phyloP scores from a whole-genome alignment of 2,113 vertebrate genomes.

The Hippocampus zosterae region DNA sequence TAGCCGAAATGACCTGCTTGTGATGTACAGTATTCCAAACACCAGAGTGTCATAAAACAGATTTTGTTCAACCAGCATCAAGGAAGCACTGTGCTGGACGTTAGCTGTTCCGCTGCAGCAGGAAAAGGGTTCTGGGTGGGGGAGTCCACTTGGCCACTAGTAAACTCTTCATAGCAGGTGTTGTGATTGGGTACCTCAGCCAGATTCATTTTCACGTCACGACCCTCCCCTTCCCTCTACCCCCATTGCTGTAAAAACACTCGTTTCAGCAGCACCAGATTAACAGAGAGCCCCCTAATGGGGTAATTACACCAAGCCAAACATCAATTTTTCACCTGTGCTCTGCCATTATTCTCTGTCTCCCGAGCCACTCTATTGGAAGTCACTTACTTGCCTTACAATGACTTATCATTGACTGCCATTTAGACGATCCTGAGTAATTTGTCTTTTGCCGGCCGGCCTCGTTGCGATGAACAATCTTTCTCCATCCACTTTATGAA shows the following conservation, averaged over 20 bases:
- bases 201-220: conserved; percentile 62
- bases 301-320: conserved; percentile 80
- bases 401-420: conserved; percentile 98
- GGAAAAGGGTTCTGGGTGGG: conserved; percentile 51
- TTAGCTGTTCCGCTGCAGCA: neutral
- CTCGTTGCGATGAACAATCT: conserved; percentile 89
- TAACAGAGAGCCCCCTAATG: conserved; percentile 79
- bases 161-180: conserved; percentile 66
- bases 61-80: neutral
- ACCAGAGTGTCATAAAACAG: no score
- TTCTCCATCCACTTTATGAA: conserved; percentile 90
- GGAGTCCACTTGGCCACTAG: conserved; percentile 63
- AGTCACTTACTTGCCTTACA: conserved; percentile 91
- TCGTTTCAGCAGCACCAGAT: conserved; percentile 70
- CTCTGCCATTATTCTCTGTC: conserved; percentile 89
- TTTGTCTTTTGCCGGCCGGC: conserved; percentile 91
- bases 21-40: no score
- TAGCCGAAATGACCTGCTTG: no score
- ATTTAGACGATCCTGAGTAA: conserved; percentile 85
- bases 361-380: conserved; percentile 89
- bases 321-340: conserved; percentile 85
- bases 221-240: conserved; percentile 6
- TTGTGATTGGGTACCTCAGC: conserved; percentile 60
- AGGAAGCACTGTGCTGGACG: neutral
- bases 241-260: conserved; percentile 68